phyloP scores from a whole-genome alignment of 2,888 invertebrate species.

The Eubasilissa splendida region DNA sequence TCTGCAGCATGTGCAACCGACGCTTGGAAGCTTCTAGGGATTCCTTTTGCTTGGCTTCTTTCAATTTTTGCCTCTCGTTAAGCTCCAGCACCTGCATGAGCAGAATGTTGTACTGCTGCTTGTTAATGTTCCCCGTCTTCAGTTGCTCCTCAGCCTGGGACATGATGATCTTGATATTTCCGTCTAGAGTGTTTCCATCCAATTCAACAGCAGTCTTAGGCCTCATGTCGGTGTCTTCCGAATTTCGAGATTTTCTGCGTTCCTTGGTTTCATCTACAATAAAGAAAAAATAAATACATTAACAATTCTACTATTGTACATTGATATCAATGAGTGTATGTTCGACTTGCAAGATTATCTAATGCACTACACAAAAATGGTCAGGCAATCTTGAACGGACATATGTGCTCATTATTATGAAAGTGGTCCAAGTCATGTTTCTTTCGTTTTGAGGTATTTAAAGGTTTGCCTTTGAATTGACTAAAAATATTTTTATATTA shows the following conservation, averaged over 20 bases:
- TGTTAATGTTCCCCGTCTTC: slow-evolving; percentile 81
- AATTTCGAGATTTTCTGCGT: slow-evolving; percentile 69
- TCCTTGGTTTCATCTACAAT: slow-evolving; percentile 66
- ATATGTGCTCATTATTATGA: too few relatives aligned
- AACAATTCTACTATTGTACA: not conserved
- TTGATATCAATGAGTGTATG: too few relatives aligned
- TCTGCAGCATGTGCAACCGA: slow-evolving; percentile 64
- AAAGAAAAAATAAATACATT: slow-evolving; percentile 34
- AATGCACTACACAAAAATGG: too few relatives aligned
- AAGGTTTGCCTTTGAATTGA: too few relatives aligned
- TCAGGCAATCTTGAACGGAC: too few relatives aligned
- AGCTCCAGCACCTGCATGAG: slow-evolving; percentile 85
- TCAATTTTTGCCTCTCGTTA: slow-evolving; percentile 83
- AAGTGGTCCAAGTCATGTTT: too few relatives aligned
- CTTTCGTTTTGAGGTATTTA: too few relatives aligned
- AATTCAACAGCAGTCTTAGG: slow-evolving; percentile 70
- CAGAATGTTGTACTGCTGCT: slow-evolving; percentile 82
- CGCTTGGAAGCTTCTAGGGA: slow-evolving; percentile 73
- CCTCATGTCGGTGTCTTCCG: slow-evolving; percentile 72
- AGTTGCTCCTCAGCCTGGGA: slow-evolving; percentile 87
- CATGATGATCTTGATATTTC: slow-evolving; percentile 84
- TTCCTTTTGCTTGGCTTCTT: slow-evolving; percentile 83
- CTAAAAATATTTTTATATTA: too few relatives aligned
- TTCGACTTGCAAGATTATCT: too few relatives aligned
- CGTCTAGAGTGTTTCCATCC: slow-evolving; percentile 74